phyloP scores from a whole-genome alignment of 2,113 vertebrate genomes.

The Percina caprodes region DNA sequence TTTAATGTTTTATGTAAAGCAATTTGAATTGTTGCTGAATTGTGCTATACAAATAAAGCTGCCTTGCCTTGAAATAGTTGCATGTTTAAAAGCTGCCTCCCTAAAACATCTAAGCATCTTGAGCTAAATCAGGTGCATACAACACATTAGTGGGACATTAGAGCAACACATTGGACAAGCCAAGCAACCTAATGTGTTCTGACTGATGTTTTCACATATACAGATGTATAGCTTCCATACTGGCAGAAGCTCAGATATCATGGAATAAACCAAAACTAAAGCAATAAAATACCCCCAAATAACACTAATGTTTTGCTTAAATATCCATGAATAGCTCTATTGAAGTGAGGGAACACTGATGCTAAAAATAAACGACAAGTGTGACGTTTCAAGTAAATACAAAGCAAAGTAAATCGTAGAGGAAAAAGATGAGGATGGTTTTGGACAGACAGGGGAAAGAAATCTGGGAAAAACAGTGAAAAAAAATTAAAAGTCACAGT shows the following conservation, averaged over 20 bases:
- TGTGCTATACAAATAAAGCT: too few relatives aligned
- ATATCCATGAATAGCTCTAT: slow-evolving; percentile 23
- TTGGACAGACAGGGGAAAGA: background rate
- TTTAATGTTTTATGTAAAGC: too few relatives aligned
- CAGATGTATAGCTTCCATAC: background rate
- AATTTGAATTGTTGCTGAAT: too few relatives aligned
- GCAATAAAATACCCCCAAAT: background rate
- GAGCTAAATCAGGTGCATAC: background rate
- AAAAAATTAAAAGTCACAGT: background rate
- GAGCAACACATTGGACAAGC: background rate
- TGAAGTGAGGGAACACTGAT: slow-evolving; percentile 34
- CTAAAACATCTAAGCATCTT: background rate
- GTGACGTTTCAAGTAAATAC: background rate
- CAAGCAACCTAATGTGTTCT: background rate
- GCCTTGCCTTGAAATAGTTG: background rate
- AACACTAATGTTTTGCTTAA: background rate
- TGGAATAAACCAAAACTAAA: background rate
- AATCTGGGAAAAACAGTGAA: background rate
- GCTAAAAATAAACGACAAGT: slow-evolving; percentile 24
- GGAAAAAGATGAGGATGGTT: background rate
- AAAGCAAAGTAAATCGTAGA: background rate
- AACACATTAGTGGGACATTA: background rate
- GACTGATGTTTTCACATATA: background rate
- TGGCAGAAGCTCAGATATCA: background rate
- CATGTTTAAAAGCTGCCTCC: background rate